Evolutionary conservation across 2,797 vertebrate genomes (phyloP), one percentile per base, ranked within the genome.

Genomic region (Spinus pinus): DNA sequence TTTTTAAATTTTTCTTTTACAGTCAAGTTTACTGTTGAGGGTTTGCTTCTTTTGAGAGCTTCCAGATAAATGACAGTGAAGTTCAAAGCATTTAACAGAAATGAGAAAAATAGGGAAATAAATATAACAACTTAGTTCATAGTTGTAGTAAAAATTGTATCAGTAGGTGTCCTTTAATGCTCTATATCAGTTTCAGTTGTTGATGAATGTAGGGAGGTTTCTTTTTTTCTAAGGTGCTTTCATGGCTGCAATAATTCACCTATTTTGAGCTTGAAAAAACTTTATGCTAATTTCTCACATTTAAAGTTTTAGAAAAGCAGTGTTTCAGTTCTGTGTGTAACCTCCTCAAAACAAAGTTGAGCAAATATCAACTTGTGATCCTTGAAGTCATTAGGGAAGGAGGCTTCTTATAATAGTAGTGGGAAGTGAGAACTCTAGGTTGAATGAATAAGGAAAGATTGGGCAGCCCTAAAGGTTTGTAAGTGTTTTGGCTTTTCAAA

Each of bases 81-180:
- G 8, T 15, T 83, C 4, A 84, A 69, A 85, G 49, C 19, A 41
- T 12, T 67, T n/a, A 75, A 46, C 24, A 86, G 49, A 93, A 77
- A 73, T 83, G 14, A 75, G 19, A 51, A 80, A 89, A 82, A 60
- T 0, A 37, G 5, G 49, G 23, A 77, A 73, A 70, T 1, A 0
- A 70, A 37, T 35, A 27, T 23, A 84, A 94, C 22, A 78, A 27
- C 12, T 61, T 69, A 25, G 8, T 51, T 94, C 10, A 28, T 58
- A 4, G 3, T 14, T 84, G 9, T 0, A 30, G 15, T 58, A 50
- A 50, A 78, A 79, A 47, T 28, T 1, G 0, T n/a, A 47, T 62
- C 28, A 49, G 3, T 58, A 30, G 11, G 5, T 70, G 7, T 61
- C 7, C 22, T 60, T 62, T 46, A 46, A n/a, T 57, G 41, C 17